Base-by-base conservation (phyloP, 1,140 invertebrate genomes). In the Pinna nobilis region DNA sequence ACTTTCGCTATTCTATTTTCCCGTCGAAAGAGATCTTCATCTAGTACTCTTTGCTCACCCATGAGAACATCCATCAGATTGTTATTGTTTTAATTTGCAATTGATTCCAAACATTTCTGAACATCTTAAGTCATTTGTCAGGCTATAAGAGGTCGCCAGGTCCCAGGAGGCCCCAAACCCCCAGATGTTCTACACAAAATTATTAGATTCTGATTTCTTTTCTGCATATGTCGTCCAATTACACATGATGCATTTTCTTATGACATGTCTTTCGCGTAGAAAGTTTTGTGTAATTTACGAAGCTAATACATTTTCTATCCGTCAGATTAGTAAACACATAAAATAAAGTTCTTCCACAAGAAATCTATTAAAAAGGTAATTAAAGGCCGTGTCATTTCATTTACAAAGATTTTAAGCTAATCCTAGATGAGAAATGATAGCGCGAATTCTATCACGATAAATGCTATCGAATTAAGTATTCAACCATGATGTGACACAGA, bases 291-390 rank as follows among this genome's bases (percentile, higher is more conserved):
- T 72, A 72, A 72, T 72, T 72, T 51, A 72, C 61, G 60, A 65
- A 61, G 44, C 50, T 72, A 65, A 72, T 72, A 72, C 70, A 55
- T 65, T 72, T 72, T 64, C 61, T 63, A 72, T 72, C 70, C 70
- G 6, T 6, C 9, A 65, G 70, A 72, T 72, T 72, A 72, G 49
- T 55, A 25, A 55, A 65, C 37, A 59, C 51, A 72, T 72, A 72
- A 72, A 64, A 72, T 72, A 65, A 72, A 64, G 51, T 41, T 61
- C 65, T 41, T 55, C 47, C 33, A 30, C 35, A 65, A 61, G 49
- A 72, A 72, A 65, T 72, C 70, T 72, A 72, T 72, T 72, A 72
- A 72, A 72, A 72, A 61, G 47, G 39, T 72, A 72, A 72, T 72
- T 72, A 72, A 50, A 35, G 70, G 33, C 23, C 47, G 70, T 72